A percentile compares a stretch with the other conserved stretches of the same genome.
These are phyloP conservation scores for Furnarius figulus DNA, from an alignment of 2,113 vertebrate species.

Conservation along the genomic window DNA sequence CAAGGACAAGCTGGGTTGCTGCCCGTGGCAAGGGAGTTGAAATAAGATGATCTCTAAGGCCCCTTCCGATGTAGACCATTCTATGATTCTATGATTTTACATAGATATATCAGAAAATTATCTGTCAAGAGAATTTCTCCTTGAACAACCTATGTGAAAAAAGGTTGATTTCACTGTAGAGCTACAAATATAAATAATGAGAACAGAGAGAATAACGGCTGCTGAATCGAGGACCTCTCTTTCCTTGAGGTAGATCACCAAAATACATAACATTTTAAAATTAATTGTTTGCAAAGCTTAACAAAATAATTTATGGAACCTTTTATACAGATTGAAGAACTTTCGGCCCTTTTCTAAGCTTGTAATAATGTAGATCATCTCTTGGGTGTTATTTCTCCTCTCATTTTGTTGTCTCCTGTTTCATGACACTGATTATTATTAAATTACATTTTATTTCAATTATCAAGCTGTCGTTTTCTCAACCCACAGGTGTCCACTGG, in stretches of 20 bases:
- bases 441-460: neutral
- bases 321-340: constrained; percentile 40
- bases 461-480: neutral
- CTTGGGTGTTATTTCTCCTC: neutral
- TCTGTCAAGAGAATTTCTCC: neutral
- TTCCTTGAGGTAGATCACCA: neutral
- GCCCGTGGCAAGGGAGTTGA: neutral
- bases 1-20: neutral
- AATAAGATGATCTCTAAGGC: neutral
- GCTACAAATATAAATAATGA: neutral
- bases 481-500: neutral
- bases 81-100: neutral
- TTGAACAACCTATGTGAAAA: neutral
- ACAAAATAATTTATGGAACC: constrained; percentile 48
- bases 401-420: neutral
- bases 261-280: constrained; percentile 23
- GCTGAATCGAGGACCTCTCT: neutral
- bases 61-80: neutral
- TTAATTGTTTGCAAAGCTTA: constrained; percentile 60
- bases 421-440: neutral
- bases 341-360: constrained; percentile 54
- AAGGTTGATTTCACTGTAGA: neutral
- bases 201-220: neutral
- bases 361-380: constrained; percentile 54
- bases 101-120: neutral